Conservation (phyloP, 1,140 invertebrate species). For the Atta texana region DNA sequence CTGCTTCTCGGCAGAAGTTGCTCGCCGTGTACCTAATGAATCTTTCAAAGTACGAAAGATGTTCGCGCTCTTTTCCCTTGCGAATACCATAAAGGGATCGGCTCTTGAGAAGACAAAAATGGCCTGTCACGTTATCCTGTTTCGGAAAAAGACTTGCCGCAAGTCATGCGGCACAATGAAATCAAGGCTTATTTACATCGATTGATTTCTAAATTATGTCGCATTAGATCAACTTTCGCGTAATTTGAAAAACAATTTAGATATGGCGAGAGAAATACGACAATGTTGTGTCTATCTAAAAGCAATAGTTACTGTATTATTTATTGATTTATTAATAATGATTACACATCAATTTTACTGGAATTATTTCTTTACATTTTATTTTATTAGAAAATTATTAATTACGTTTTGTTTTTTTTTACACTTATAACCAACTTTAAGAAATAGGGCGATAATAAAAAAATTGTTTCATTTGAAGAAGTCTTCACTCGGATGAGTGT, state of each 20-base stretch:
- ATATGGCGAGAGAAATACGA: not conserved
- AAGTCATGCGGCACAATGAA: conserved; percentile 64
- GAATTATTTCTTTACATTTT: not conserved
- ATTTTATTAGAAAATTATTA: not conserved
- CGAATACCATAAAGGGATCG: conserved; percentile 68
- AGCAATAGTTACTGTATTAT: not conserved
- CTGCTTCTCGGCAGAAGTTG: conserved; percentile 44
- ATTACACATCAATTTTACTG: not conserved
- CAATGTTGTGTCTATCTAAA: not conserved
- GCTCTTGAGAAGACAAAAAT: conserved; percentile 67
- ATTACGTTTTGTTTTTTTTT: not conserved
- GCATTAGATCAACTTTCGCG: not conserved
- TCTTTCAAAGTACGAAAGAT: conserved; percentile 60
- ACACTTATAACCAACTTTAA: not conserved
- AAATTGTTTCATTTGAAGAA: not conserved
- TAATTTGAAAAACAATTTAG: not conserved
- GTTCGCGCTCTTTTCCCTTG: conserved; percentile 61
- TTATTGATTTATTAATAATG: not conserved
- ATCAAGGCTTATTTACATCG: conserved; percentile 14
- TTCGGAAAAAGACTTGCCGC: conserved; percentile 73
- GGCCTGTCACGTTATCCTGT: conserved; percentile 61
- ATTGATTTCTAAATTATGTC: conserved; percentile 4
- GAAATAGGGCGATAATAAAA: not conserved
- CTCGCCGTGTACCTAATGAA: conserved; percentile 61
- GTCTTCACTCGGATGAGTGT: not conserved